Evolutionary conservation across 2,113 vertebrate genomes (phyloP), one percentile per base, ranked within the genome.

Genomic region (Eudyptes chrysolophus): DNA sequence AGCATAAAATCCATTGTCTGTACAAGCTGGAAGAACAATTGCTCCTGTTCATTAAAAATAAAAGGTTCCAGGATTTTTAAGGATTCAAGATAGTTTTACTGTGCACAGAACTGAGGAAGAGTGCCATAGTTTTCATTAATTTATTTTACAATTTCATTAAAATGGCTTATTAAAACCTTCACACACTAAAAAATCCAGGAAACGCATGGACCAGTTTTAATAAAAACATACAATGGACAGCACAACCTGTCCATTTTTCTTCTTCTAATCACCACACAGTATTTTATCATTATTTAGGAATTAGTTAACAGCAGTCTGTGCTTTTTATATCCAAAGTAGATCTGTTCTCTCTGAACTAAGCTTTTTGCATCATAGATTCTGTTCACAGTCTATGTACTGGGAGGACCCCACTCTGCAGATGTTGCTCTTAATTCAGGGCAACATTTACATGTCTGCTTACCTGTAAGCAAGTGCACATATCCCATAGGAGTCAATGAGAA

Each of bases 371-470:
- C 49, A 3, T 0, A 16, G 21, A 74, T 84, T 81, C 95, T 54
- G 51, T 32, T 84, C 92, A 57, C 84, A 54, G 27, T 0, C 62
- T 11, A 1, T 2, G 13, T 1, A 30, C 46, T 3, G 2, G 16
- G 20, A 81, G 21, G 25, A 84, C 49, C 54, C 40, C 60, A 4
- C 65, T 75, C 5, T 38, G 69, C 82, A 94, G 72, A 58, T 24
- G 44, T 11, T 90, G 71, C 64, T 88, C 69, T 70, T 84, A 72
- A 86, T 81, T 84, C 80, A 62, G 64, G 86, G 83, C 84, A 84
- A 7, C 49, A 58, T 3, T 34, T 70, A 48, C n/a, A n/a, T 0
- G 17, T 26, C 86, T 66, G 68, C n/a, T 62, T 29, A 54, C 42
- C 84, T 55, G 60, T 13, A n/a, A 89, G 76, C 48, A 71, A 78